These are phyloP conservation scores for Physeter macrocephalus DNA, from an alignment of 2,113 vertebrate species.

Conservation along the genomic window DNA sequence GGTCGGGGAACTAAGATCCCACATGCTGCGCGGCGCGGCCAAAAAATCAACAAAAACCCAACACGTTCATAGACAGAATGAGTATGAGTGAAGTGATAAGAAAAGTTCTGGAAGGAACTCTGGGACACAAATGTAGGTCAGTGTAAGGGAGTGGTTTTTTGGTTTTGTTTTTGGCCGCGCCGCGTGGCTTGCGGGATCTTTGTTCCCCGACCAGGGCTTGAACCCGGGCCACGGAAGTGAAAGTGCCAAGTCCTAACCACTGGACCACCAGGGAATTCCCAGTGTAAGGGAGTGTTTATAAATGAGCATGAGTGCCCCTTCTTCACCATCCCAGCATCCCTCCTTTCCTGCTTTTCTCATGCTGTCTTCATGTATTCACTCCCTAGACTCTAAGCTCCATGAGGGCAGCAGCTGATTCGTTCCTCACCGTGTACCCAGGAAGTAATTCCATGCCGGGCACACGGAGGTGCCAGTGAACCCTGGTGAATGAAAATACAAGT, in stretches of 20 bases:
- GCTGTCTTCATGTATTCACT: background rate
- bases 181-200: too few species aligned
- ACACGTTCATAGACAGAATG: background rate
- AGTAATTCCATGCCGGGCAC: background rate
- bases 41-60: background rate
- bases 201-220: too few species aligned
- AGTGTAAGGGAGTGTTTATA: too few species aligned
- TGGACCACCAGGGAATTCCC: too few species aligned
- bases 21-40: too few species aligned
- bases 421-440: background rate
- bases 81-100: background rate
- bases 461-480: background rate
- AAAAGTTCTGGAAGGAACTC: background rate
- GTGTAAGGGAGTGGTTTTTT: background rate
- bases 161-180: too few species aligned
- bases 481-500: background rate
- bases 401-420: background rate
- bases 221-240: too few species aligned
- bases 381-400: background rate
- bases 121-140: background rate
- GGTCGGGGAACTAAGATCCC: too few species aligned
- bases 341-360: background rate
- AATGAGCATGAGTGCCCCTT: fast-evolving
- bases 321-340: background rate
- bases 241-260: too few species aligned